A percentile compares a stretch with the other conserved stretches of the same genome.
Evolutionary conservation across 2,113 vertebrate genomes (phyloP).

Genomic region (Tringa solitaria): DNA sequence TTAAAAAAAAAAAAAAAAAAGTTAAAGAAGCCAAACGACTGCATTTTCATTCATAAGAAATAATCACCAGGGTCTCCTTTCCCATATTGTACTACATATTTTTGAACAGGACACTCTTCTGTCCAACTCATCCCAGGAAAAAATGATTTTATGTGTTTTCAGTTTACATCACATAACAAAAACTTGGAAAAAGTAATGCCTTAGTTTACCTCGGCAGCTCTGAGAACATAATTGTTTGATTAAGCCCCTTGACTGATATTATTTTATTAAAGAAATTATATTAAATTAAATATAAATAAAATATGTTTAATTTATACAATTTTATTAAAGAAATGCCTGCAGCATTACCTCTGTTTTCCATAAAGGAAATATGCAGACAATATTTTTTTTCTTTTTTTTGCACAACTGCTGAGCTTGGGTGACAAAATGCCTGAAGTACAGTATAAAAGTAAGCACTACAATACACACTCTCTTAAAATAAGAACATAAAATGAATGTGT

Average conservation of each 20-base stretch:
- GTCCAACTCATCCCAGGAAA: background rate
- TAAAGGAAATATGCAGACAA: background rate
- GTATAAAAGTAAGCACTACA: background rate
- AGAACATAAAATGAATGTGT: background rate
- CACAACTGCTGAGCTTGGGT: background rate
- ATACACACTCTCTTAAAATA: background rate
- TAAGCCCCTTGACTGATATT: background rate
- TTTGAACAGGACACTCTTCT: background rate
- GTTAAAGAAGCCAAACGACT: background rate
- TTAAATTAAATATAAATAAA: background rate
- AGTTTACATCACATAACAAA: background rate
- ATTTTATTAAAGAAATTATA: background rate
- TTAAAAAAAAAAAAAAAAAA: background rate
- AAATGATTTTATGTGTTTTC: background rate
- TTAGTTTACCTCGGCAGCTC: background rate
- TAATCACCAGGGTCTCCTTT: background rate
- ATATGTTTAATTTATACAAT: background rate
- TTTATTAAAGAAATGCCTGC: background rate
- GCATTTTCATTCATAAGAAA: background rate
- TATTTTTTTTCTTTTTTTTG: background rate
- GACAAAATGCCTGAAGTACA: background rate
- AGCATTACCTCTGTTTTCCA: fast-evolving
- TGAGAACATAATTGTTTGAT: background rate
- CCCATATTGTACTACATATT: background rate
- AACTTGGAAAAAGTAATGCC: background rate